These are phyloP conservation scores for Recurvirostra avosetta DNA, from an alignment of 2,113 vertebrate species.

Conservation along the genomic window DNA sequence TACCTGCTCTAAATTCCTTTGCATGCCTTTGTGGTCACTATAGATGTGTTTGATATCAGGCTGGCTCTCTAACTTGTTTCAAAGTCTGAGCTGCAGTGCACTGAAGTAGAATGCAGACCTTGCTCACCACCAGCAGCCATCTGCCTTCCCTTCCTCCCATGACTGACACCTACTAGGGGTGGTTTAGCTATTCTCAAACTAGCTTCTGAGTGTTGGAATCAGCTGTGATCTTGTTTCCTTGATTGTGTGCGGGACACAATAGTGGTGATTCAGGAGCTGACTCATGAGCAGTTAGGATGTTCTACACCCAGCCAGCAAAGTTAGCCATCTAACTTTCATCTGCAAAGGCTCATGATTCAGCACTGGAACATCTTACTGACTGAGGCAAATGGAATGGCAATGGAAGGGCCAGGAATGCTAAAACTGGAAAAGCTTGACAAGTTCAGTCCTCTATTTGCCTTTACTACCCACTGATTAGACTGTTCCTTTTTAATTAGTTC, in stretches of 20 bases:
- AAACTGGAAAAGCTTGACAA: slow-evolving; percentile 6
- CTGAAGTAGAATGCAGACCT: not conserved
- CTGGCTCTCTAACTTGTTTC: not conserved
- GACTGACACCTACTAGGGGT: not conserved
- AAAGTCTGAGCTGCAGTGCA: not conserved
- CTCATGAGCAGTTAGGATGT: not conserved
- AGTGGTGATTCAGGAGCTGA: not conserved
- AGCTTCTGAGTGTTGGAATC: not conserved
- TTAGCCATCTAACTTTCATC: not conserved
- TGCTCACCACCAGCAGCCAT: fast-evolving
- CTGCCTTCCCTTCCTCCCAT: not conserved
- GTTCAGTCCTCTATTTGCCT: not conserved
- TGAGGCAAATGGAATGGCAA: not conserved
- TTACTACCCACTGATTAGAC: not conserved
- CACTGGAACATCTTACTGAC: not conserved
- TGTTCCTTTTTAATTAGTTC: not conserved
- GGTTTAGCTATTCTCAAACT: not conserved
- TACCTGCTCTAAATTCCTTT: not conserved
- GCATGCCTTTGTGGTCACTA: not conserved
- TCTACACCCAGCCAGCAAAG: not conserved
- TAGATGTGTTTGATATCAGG: not conserved
- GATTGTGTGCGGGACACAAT: not conserved
- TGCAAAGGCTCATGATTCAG: not conserved
- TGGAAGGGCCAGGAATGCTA: not conserved
- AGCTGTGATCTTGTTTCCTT: not conserved